A percentile compares a stretch with the other conserved stretches of the same genome.
phyloP scores from a whole-genome alignment of 1,140 invertebrate genomes.

The Conopomorpha cramerella region DNA sequence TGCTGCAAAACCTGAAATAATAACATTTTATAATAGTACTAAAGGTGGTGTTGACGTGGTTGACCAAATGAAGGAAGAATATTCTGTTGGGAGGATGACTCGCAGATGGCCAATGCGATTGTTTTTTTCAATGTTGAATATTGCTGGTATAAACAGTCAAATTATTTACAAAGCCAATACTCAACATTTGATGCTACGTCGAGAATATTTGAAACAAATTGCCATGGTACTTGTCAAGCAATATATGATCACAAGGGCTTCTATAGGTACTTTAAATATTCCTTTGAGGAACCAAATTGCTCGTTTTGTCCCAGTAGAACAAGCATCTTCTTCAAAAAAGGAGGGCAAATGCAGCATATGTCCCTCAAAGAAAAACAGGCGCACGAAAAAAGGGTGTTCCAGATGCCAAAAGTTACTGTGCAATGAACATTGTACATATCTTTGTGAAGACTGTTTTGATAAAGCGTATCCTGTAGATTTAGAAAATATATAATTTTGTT shows the following conservation, averaged over 20 bases:
- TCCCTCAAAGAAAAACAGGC: constrained; percentile 9
- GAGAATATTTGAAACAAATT: constrained; percentile 8
- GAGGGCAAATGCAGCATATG: constrained; percentile 6
- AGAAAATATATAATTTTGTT: constrained; percentile 6
- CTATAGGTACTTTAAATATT: constrained; percentile 7
- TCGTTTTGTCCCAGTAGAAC: constrained; percentile 7
- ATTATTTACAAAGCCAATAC: too few species aligned
- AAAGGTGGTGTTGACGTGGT: too few species aligned
- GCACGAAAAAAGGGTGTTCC: constrained; percentile 10
- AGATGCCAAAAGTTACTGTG: constrained; percentile 11
- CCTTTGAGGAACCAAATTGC: constrained; percentile 7
- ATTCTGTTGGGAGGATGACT: constrained; percentile 10
- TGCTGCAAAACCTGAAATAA: too few species aligned
- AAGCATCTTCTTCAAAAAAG: constrained; percentile 8
- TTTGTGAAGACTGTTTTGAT: constrained; percentile 9
- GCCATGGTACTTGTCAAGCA: constrained; percentile 7
- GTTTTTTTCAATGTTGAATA: constrained; percentile 11
- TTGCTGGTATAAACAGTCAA: constrained; percentile 7
- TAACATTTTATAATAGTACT: too few species aligned
- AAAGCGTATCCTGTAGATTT: constrained; percentile 6
- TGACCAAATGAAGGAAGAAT: constrained; percentile 10
- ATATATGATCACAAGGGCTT: constrained; percentile 9
- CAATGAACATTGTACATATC: too few species aligned
- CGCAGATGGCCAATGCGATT: constrained; percentile 9
- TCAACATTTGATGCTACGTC: constrained; percentile 8